These are phyloP conservation scores for Drosophila sordidapex DNA, from an alignment of 2,888 invertebrate genomes.

Conservation along the genomic window DNA sequence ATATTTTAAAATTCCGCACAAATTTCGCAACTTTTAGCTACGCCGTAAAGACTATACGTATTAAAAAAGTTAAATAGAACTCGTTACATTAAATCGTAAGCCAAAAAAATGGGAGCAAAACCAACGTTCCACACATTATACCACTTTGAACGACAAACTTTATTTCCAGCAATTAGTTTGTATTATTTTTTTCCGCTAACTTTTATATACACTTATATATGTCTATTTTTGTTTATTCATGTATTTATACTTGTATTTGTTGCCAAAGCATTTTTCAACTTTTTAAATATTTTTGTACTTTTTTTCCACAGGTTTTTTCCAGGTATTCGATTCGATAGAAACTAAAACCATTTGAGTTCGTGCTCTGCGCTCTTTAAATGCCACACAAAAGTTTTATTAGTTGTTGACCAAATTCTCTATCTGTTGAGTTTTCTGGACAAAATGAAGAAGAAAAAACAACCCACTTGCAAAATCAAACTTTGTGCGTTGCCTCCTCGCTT, in stretches of 20 bases:
- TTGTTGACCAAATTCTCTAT: slow-evolving; percentile 65
- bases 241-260: slow-evolving; percentile 37
- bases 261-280: slow-evolving; percentile 51
- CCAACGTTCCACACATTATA: slow-evolving; percentile 33
- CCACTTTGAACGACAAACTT: slow-evolving; percentile 67
- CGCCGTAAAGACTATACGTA: slow-evolving; percentile 29
- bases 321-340: slow-evolving; percentile 34
- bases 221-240: slow-evolving; percentile 1
- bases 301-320: slow-evolving; percentile 12
- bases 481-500: slow-evolving; percentile 33
- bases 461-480: slow-evolving; percentile 36
- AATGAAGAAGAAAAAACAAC: neutral
- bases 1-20: slow-evolving; percentile 62
- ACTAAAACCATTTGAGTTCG: slow-evolving; percentile 31
- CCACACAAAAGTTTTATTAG: slow-evolving; percentile 72
- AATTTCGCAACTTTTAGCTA: slow-evolving; percentile 61
- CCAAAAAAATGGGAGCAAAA: slow-evolving; percentile 4
- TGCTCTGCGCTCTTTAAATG: slow-evolving; percentile 50
- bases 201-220: slow-evolving; percentile 20
- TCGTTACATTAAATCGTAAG: slow-evolving; percentile 26
- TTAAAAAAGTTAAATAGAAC: slow-evolving; percentile 56
- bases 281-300: slow-evolving; percentile 69
- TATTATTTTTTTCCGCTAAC: slow-evolving; percentile 68
- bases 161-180: slow-evolving; percentile 74
- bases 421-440: slow-evolving; percentile 22